A percentile compares a stretch with the other conserved stretches of the same genome.
These are phyloP conservation scores for Okapia johnstoni DNA, from an alignment of 2,113 vertebrate species.

Conservation along the genomic window DNA sequence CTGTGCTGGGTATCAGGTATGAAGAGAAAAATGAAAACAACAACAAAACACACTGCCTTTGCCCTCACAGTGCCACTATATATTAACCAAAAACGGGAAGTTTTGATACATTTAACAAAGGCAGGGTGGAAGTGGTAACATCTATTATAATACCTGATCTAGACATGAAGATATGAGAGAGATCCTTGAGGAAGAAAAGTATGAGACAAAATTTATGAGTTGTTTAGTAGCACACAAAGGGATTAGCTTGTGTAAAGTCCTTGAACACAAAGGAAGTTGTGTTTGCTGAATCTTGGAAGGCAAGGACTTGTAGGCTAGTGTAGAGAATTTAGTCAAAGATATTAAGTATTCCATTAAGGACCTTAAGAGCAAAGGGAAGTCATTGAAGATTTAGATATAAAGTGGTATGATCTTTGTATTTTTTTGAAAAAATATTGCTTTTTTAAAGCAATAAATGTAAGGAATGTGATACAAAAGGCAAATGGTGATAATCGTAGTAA, in stretches of 20 bases:
- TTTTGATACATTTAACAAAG: background rate
- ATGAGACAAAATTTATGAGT: background rate
- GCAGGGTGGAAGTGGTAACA: background rate
- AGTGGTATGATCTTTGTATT: background rate
- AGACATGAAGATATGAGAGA: background rate
- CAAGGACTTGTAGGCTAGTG: background rate
- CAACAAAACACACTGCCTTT: background rate
- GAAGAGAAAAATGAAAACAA: background rate
- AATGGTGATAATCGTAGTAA: background rate
- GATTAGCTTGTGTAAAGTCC: background rate
- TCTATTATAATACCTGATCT: background rate
- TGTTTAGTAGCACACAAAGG: background rate
- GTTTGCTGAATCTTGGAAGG: background rate
- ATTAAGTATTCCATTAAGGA: background rate
- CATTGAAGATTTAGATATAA: background rate
- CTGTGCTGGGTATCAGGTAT: background rate
- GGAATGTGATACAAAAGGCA: background rate
- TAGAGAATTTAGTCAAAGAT: background rate
- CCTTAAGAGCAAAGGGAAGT: background rate
- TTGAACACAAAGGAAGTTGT: background rate
- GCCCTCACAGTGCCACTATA: background rate
- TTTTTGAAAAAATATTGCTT: background rate
- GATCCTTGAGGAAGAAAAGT: background rate
- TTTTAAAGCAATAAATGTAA: background rate
- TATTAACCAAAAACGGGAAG: background rate